Base-by-base conservation (phyloP, 2,797 vertebrate species). In the Coluber constrictor region DNA sequence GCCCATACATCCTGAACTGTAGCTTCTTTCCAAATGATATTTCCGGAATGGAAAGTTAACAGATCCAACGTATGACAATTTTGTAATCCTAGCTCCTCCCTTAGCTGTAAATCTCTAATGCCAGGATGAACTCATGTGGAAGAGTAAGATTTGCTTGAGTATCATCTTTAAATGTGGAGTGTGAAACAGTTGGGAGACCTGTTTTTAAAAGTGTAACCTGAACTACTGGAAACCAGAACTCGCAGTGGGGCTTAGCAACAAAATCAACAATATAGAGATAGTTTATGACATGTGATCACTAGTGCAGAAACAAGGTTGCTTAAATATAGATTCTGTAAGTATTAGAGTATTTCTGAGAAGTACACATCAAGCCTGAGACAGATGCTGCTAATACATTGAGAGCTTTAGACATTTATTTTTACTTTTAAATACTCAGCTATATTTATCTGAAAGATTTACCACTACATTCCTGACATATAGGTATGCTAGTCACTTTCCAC, bases 241-340 rank as follows among this genome's bases (percentile, higher is more conserved):
- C 96, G 93, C 93, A 94, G 95, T 0, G 37, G 94, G 96, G 95
- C 97, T 97, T 97, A 97, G 97, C 97, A 97, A 97, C 97, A 97
- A 96, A 97, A 97, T 97, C 97, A 97, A 97, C 97, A 97, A 96
- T 97, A 96, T 96, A 96, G 96, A 94, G 96, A 94, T 95, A 96
- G 94, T 0, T 3, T 93, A 95, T 96, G 97, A 97, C 97, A 97
- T 97, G 97, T 94, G 97, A 97, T 97, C 96, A 95, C 96, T 95
- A 96, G 95, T 91, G 93, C 95, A 96, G 95, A 93, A 97, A 97
- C 96, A 97, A 97, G 97, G 97, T 96, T 97, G 94, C 96, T 96
- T 98, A 98, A 97, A 98, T 97, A 98, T 97, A 98, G 97, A 95
- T 60, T 92, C 88, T 94, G 94, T 95, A 96, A 96, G 96, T 97